Percentiles rank a stretch among this genome's conserved stretches.
Evolutionary conservation across 1,140 invertebrate genomes (phyloP).

Genomic region (Cydia amplana): DNA sequence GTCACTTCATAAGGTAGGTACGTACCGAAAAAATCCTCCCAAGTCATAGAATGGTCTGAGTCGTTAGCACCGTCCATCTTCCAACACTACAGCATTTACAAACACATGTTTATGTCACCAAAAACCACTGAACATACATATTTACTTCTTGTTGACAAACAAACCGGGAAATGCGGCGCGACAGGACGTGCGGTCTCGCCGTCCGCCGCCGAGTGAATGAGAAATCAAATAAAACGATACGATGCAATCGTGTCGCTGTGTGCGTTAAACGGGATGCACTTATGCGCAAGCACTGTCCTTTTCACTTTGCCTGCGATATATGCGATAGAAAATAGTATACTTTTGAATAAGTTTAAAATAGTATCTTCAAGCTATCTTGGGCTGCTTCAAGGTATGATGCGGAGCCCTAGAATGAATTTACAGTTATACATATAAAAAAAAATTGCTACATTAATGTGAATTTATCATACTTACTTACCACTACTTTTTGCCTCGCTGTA

Average conservation of each 20-base stretch:
- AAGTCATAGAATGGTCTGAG: constrained; percentile 79
- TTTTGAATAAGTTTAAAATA: constrained; percentile 20
- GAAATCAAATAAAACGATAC: constrained; percentile 40
- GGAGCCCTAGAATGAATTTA: constrained; percentile 16
- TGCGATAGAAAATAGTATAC: constrained; percentile 10
- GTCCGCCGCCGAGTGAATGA: constrained; percentile 58
- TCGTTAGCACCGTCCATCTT: constrained; percentile 76
- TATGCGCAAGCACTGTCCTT: constrained; percentile 7
- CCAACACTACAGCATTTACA: constrained; percentile 53
- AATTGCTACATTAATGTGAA: background rate
- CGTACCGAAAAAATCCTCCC: constrained; percentile 79
- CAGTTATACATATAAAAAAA: constrained; percentile 1
- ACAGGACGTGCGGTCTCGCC: constrained; percentile 47
- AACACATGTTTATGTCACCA: constrained; percentile 52
- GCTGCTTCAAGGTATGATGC: constrained; percentile 5
- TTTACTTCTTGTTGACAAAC: constrained; percentile 70
- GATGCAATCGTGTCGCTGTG: constrained; percentile 10
- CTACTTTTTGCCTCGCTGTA: background rate
- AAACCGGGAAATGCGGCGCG: constrained; percentile 49
- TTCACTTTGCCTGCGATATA: background rate
- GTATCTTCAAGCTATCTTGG: background rate
- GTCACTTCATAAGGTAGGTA: constrained; percentile 44
- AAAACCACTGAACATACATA: constrained; percentile 47
- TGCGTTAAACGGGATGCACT: constrained; percentile 20
- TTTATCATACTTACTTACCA: background rate